Conservation (phyloP, 2,888 invertebrate species). For the Ametastegia equiseti region DNA sequence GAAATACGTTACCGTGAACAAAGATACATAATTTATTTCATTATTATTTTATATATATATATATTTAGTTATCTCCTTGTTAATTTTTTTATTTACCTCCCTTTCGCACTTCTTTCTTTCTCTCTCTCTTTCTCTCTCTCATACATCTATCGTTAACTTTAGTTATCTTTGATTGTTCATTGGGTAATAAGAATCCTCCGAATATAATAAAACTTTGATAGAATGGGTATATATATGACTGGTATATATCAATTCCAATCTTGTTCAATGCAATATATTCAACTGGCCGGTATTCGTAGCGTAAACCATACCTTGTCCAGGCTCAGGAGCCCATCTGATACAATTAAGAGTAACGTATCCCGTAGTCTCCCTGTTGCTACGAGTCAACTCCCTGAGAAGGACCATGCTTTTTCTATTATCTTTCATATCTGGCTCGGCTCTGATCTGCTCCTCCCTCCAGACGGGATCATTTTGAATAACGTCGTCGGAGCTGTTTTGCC, state of each 20-base stretch:
- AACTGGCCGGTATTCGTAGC: slow-evolving; percentile 92
- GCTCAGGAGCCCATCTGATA: slow-evolving; percentile 89
- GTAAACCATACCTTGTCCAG: slow-evolving; percentile 91
- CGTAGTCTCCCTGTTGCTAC: slow-evolving; percentile 80
- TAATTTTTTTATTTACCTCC: background rate
- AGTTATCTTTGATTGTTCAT: background rate
- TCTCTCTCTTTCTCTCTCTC: background rate
- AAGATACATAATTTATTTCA: slow-evolving; percentile 10
- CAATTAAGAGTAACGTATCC: slow-evolving; percentile 89
- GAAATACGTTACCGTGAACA: background rate
- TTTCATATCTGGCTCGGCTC: slow-evolving; percentile 59
- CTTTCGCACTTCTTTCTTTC: background rate
- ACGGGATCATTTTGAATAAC: slow-evolving; percentile 56
- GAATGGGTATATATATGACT: background rate
- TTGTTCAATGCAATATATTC: slow-evolving; percentile 78
- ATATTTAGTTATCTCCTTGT: background rate
- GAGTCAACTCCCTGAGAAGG: slow-evolving; percentile 82
- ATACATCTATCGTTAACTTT: background rate
- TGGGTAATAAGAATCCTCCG: too few relatives aligned
- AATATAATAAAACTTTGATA: background rate
- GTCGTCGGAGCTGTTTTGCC: slow-evolving; percentile 57
- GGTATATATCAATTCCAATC: background rate
- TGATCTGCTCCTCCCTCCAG: slow-evolving; percentile 54
- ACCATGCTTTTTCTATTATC: slow-evolving; percentile 73
- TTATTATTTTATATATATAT: background rate